Evolutionary conservation across 2,888 invertebrate species (phyloP).

Genomic region (Sesia apiformis): DNA sequence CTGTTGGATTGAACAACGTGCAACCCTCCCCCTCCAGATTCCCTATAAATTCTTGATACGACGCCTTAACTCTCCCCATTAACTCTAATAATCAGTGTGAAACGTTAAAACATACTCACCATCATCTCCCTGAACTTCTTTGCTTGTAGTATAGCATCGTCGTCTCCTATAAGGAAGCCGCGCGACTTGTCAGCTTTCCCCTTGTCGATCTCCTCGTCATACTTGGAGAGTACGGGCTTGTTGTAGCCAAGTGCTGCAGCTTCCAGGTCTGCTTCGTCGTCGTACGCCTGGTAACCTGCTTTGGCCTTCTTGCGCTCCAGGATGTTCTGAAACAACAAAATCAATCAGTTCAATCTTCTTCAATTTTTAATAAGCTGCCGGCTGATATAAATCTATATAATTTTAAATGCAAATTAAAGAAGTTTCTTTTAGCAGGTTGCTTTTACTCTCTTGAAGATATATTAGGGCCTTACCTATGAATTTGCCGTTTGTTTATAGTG

Average conservation of each 20-base stretch:
- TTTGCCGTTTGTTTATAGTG: too few relatives aligned
- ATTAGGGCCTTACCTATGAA: too few relatives aligned
- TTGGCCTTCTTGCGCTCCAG: constrained; percentile 88
- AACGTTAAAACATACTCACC: constrained; percentile 21
- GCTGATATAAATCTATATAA: background rate
- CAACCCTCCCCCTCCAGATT: too few relatives aligned
- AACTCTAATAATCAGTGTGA: background rate
- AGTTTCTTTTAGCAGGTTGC: too few relatives aligned
- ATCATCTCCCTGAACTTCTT: constrained; percentile 62
- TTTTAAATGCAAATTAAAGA: background rate
- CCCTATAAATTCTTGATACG: too few relatives aligned
- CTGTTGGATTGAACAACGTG: too few relatives aligned
- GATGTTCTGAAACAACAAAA: constrained; percentile 70
- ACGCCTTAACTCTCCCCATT: too few relatives aligned
- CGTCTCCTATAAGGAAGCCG: constrained; percentile 85
- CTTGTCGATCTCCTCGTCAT: constrained; percentile 91
- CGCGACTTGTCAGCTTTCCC: constrained; percentile 72
- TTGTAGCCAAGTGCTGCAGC: constrained; percentile 78
- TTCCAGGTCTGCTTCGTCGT: constrained; percentile 84
- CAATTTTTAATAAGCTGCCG: too few relatives aligned
- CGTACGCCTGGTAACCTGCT: constrained; percentile 88
- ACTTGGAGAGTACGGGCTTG: constrained; percentile 87
- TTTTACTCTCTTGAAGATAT: too few relatives aligned
- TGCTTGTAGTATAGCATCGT: constrained; percentile 63
- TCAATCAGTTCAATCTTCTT: too few relatives aligned